Conservation (phyloP, 2,113 vertebrate genomes). For the Corythornis cristatus region DNA sequence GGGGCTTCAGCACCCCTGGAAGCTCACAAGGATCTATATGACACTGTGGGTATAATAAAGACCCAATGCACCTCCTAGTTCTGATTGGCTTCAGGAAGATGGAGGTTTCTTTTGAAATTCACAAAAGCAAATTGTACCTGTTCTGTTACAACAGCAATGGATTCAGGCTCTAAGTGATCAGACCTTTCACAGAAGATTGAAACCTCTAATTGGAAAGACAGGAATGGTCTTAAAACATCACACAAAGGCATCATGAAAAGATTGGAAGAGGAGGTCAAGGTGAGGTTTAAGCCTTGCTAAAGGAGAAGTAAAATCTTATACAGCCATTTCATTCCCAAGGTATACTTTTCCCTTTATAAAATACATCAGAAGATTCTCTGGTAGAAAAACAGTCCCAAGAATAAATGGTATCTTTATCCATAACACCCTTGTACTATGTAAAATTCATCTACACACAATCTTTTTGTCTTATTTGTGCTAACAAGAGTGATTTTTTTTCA, state of each 20-base stretch:
- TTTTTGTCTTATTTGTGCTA: neutral
- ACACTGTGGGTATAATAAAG: neutral
- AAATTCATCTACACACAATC: neutral
- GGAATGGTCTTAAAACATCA: neutral
- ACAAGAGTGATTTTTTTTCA: accelerated
- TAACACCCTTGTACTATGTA: neutral
- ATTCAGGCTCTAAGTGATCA: neutral
- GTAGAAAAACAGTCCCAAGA: neutral
- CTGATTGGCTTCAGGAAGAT: neutral
- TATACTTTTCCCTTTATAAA: neutral
- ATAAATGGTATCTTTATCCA: neutral
- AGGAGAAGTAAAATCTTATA: neutral
- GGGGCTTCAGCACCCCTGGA: too few species aligned
- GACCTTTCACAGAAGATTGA: neutral
- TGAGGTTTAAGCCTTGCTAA: neutral
- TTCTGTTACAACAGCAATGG: neutral
- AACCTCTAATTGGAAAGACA: neutral
- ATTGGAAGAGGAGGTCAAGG: neutral
- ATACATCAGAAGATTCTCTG: neutral
- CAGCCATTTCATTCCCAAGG: neutral
- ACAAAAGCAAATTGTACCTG: neutral
- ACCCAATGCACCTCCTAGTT: neutral
- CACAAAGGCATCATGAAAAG: neutral
- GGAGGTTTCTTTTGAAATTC: neutral
- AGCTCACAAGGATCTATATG: neutral